Conservation (phyloP, 2,113 vertebrate genomes). For the Perognathus longimembris region DNA sequence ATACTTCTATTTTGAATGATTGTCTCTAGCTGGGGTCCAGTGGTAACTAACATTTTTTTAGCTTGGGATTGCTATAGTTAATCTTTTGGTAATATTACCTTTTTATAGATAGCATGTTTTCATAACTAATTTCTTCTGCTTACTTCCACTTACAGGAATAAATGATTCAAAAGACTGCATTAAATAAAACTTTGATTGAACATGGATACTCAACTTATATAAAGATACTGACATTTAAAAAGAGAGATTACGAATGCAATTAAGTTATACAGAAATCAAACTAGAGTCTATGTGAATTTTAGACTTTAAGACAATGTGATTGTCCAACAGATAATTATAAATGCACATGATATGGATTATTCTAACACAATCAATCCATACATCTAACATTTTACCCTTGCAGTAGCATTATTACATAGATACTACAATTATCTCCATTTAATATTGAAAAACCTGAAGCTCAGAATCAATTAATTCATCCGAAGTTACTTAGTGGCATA, state of each 20-base stretch:
- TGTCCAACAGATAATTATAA: too few species aligned
- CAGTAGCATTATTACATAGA: not conserved
- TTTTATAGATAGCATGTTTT: conserved; percentile 22
- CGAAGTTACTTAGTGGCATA: not conserved
- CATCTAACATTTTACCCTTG: not conserved
- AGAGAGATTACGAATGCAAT: not conserved
- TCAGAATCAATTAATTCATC: not conserved
- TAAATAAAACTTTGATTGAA: conserved; percentile 36
- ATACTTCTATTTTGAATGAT: conserved; percentile 10
- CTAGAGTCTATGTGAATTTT: not conserved
- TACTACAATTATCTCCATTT: not conserved
- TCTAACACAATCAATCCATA: too few species aligned
- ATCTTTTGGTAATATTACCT: conserved; percentile 31
- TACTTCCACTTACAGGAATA: conserved; percentile 36
- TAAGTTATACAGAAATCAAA: not conserved
- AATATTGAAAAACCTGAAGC: not conserved
- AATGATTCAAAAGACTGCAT: conserved; percentile 47
- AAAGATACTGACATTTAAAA: not conserved
- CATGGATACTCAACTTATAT: conserved; percentile 4
- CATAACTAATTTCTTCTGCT: conserved; percentile 35
- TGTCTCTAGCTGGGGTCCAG: not conserved
- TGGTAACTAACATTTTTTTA: conserved; percentile 26
- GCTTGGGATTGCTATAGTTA: not conserved
- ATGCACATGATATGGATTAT: too few species aligned
- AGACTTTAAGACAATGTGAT: not conserved